Conservation (phyloP, 2,113 vertebrate genomes). For the Rhea americana region DNA sequence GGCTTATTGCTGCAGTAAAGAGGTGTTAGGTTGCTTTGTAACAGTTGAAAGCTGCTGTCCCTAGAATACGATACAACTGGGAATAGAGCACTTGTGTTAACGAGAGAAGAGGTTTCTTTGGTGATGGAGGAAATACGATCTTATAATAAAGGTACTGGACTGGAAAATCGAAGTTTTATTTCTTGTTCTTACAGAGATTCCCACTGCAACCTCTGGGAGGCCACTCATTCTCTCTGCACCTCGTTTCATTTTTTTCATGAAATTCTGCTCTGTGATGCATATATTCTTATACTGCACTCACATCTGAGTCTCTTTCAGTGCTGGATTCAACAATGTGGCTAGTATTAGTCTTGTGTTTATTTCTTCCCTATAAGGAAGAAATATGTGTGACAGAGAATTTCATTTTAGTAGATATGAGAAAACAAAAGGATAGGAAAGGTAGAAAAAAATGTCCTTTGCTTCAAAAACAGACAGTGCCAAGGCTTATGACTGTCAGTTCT, state of each 20-base stretch:
- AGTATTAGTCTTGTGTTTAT: neutral
- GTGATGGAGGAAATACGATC: neutral
- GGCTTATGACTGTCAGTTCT: neutral
- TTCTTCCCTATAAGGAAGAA: neutral
- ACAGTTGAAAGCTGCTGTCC: neutral
- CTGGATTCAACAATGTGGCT: neutral
- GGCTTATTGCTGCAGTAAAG: constrained; percentile 25
- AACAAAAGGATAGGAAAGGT: neutral
- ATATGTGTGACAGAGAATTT: neutral
- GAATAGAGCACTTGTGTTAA: neutral
- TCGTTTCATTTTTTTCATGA: neutral
- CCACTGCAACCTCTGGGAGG: neutral
- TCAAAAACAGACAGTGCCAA: neutral
- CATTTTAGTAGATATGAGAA: neutral
- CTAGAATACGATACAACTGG: neutral
- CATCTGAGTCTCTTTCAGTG: neutral
- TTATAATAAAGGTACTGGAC: neutral
- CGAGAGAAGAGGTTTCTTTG: neutral
- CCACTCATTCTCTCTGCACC: neutral
- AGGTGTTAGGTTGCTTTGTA: neutral
- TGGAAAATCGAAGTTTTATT: neutral
- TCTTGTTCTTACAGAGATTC: constrained; percentile 3
- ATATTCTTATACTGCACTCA: neutral
- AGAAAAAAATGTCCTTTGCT: neutral
- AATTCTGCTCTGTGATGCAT: neutral